Evolutionary conservation across 1,140 invertebrate genomes (phyloP).

Genomic region (Aradophagus sp.): DNA sequence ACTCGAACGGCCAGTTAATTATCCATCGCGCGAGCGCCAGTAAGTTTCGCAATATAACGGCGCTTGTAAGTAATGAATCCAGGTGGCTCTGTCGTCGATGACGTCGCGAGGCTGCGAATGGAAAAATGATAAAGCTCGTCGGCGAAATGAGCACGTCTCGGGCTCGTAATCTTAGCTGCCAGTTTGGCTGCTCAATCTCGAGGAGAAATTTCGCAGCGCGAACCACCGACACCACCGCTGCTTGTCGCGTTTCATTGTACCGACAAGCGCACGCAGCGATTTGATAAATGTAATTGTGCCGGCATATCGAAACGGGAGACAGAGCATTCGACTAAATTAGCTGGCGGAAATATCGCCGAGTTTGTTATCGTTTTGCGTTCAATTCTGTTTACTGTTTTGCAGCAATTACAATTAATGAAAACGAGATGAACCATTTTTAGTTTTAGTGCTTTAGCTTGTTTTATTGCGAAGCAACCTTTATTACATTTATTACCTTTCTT

Average conservation of each 20-base stretch:
- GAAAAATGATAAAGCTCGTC: constrained; percentile 64
- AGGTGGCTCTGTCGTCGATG: constrained; percentile 63
- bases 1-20: constrained; percentile 42
- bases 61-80: constrained; percentile 67
- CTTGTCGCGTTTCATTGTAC: constrained; percentile 26
- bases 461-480: too few relatives aligned
- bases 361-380: constrained; percentile 1
- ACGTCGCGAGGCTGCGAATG: constrained; percentile 47
- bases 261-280: constrained; percentile 14
- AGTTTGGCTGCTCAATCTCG: constrained; percentile 35
- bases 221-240: constrained; percentile 1
- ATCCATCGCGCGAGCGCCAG: constrained; percentile 57
- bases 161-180: constrained; percentile 53
- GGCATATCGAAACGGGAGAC: constrained; percentile 21
- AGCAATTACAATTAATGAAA: too few relatives aligned
- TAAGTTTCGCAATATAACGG: constrained; percentile 65
- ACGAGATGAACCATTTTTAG: too few relatives aligned
- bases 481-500: too few relatives aligned
- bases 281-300: constrained; percentile 40
- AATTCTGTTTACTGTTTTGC: too few relatives aligned
- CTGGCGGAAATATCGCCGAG: neutral
- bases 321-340: constrained; percentile 24
- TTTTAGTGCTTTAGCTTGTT: too few relatives aligned
- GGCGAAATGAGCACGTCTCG: constrained; percentile 57
- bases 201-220: constrained; percentile 33